Evolutionary conservation across 1,140 invertebrate genomes (phyloP).

Genomic region (Cherax quadricarinatus): DNA sequence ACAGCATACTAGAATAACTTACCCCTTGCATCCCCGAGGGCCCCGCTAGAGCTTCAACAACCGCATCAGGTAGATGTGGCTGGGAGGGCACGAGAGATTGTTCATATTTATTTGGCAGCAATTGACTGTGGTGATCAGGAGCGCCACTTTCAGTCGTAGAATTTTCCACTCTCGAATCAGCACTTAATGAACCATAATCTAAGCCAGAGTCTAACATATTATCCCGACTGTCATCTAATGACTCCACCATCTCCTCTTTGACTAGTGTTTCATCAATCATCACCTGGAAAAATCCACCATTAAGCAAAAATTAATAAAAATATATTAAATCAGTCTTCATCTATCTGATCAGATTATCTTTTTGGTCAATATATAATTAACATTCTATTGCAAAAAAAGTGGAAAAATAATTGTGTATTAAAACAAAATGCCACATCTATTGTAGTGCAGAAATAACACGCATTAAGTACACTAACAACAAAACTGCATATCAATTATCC

Average conservation of each 20-base stretch:
- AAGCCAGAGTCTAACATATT: constrained; percentile 37
- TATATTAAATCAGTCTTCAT: no score
- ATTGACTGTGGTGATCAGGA: constrained; percentile 45
- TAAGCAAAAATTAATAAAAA: no score
- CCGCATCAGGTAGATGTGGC: constrained; percentile 31
- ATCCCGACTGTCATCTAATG: constrained; percentile 32
- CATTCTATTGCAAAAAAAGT: no score
- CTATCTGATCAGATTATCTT: no score
- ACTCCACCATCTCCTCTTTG: constrained; percentile 62
- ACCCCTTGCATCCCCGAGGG: constrained; percentile 66
- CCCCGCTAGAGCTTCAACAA: constrained; percentile 51
- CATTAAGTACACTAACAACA: no score
- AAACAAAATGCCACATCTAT: no score
- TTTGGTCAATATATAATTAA: no score
- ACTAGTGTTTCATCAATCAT: constrained; percentile 63
- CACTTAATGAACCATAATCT: constrained; percentile 48
- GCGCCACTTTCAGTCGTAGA: constrained; percentile 17
- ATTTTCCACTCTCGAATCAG: constrained; percentile 49
- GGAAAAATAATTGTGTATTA: no score
- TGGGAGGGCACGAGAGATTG: constrained; percentile 39
- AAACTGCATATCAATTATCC: no score
- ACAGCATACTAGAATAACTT: not conserved
- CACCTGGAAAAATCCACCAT: constrained; percentile 14
- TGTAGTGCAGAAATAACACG: no score
- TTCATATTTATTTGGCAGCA: constrained; percentile 51